Evolutionary conservation across 2,888 invertebrate genomes (phyloP), one percentile per base, ranked within the genome.

Genomic region (Eristalinus sepulchralis): DNA sequence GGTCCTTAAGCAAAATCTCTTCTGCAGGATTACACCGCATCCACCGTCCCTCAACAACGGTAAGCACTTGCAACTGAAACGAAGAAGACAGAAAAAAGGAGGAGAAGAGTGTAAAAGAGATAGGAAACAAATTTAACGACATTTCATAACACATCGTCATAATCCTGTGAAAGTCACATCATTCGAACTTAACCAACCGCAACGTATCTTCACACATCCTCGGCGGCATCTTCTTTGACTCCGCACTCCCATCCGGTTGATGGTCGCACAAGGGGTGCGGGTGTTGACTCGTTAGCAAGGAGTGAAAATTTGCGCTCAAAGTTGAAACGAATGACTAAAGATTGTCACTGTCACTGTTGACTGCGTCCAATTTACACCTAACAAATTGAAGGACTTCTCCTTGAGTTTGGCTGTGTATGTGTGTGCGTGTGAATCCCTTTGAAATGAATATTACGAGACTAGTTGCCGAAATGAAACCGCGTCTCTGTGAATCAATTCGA

Each of bases 321-420:
- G 75, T 70, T 79, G 36, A 79, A 79, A 83, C 71, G 78, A 75
- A 83, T 83, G 86, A 83, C 83, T 83, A 62, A 75, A 86, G 83
- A 86, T 76, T 86, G 83, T 82, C 78, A 79, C 78, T 86, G 83
- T 82, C 75, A 83, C 79, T 79, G 60, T 86, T 83, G 86, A 86
- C 83, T 86, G 86, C 78, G 78, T 83, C 86, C 86, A 86, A 86
- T 86, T 86, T 86, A 83, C 86, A 86, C 86, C 86, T 75, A 83
- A 83, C 83, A 86, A 86, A 86, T 86, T 86, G 82, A 71, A 70
- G 67, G 70, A 83, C 81, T 81, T 70, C 76, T 64, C 70, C 36
- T 66, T 20, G 39, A n/a, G 27, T 53, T 55, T 68, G 64, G 77
- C 68, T 39, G 64, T 81, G 76, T 67, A 72, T 63, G 76, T 36